Evolutionary conservation across 2,113 vertebrate genomes (phyloP).

Genomic region (Cacatua alba): DNA sequence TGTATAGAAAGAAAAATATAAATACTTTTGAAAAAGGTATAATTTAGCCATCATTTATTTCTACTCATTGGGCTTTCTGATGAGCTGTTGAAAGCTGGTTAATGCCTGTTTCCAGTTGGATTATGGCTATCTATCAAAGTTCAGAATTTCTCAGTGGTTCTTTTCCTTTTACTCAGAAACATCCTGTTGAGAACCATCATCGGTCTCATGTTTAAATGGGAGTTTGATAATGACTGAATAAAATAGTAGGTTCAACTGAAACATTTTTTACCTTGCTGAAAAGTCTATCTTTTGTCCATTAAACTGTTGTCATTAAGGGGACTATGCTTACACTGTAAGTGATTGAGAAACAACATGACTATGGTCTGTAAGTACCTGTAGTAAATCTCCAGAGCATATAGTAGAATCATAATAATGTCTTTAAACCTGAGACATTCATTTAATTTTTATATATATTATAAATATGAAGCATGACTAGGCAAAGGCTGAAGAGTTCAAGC

Average conservation of each 20-base stretch:
- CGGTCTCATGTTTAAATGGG: background rate
- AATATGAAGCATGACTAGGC: background rate
- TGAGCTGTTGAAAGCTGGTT: background rate
- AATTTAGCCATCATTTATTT: background rate
- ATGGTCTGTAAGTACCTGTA: background rate
- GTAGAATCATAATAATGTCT: background rate
- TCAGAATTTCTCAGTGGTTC: background rate
- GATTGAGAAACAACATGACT: background rate
- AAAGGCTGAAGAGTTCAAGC: background rate
- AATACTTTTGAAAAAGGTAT: background rate
- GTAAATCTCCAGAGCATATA: background rate
- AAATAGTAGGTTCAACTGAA: background rate
- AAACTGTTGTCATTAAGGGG: background rate
- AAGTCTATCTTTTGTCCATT: background rate
- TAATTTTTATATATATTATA: background rate
- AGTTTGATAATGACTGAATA: background rate
- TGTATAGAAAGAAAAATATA: background rate
- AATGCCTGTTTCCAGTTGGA: background rate
- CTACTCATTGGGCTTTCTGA: background rate
- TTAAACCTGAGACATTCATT: background rate
- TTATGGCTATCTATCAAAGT: background rate
- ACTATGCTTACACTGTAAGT: background rate
- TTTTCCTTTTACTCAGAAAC: background rate
- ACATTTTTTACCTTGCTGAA: background rate
- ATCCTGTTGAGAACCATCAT: background rate